phyloP scores from a whole-genome alignment of 2,888 invertebrate species.

The Maniola hyperantus region DNA sequence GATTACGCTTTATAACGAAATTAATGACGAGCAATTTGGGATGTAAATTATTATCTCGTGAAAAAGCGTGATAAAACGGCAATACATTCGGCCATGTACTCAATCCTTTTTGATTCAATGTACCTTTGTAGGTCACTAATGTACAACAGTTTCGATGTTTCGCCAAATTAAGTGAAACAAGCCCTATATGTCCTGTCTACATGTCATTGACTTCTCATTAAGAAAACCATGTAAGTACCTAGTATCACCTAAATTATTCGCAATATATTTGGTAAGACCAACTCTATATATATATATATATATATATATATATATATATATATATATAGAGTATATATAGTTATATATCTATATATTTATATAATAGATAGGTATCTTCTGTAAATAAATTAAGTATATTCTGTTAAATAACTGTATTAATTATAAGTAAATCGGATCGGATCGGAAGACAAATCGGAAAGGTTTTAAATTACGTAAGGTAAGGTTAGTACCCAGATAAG shows the following conservation, averaged over 20 bases:
- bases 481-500: no score
- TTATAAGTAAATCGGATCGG: no score
- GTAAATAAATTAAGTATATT: no score
- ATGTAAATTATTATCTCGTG: slow-evolving; percentile 8
- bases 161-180: slow-evolving; percentile 4
- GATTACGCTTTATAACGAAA: slow-evolving; percentile 1
- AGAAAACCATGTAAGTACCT: slow-evolving; percentile 5
- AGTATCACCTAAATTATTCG: not conserved
- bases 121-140: slow-evolving; percentile 29
- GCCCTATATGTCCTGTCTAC: not conserved
- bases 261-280: not conserved
- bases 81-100: slow-evolving; percentile 28
- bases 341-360: no score
- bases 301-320: no score
- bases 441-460: no score
- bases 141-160: slow-evolving; percentile 2
- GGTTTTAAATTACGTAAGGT: no score
- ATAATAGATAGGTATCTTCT: not conserved
- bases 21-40: slow-evolving; percentile 14
- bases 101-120: slow-evolving; percentile 31
- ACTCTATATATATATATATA: no score
- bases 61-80: slow-evolving; percentile 12
- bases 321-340: no score
- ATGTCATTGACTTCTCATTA: slow-evolving; percentile 7
- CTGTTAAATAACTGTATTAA: no score